Conservation (phyloP, 1,140 invertebrate species). For the Cotesia vestalis region DNA sequence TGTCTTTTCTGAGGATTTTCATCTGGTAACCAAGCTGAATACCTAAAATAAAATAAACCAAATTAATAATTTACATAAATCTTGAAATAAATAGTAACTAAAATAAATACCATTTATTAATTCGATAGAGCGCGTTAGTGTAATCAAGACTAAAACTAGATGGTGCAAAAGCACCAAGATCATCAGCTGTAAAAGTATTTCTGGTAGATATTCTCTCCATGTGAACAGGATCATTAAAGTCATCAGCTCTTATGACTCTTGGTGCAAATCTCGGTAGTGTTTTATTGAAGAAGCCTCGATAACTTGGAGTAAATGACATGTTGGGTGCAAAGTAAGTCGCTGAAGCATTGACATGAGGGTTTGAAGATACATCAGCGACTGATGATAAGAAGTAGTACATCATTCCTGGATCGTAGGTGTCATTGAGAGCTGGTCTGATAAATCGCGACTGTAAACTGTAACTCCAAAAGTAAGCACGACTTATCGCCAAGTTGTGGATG, state of each 20-base stretch:
- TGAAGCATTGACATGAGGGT: conserved; percentile 91
- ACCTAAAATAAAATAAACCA: conserved; percentile 63
- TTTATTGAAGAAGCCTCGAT: conserved; percentile 95
- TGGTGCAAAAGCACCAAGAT: conserved; percentile 82
- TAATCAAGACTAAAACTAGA: conserved; percentile 86
- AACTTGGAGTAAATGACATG: conserved; percentile 93
- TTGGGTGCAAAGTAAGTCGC: conserved; percentile 95
- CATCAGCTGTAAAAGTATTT: conserved; percentile 85
- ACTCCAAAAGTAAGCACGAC: conserved; percentile 94
- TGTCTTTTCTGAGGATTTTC: conserved; percentile 76
- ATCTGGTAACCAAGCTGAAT: conserved; percentile 88
- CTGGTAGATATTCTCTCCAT: conserved; percentile 89
- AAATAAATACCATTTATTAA: conserved; percentile 86
- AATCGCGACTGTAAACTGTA: conserved; percentile 93
- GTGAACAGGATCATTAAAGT: conserved; percentile 95
- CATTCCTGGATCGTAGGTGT: conserved; percentile 95
- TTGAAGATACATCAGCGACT: conserved; percentile 93
- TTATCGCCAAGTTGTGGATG: conserved; percentile 95
- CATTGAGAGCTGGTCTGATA: conserved; percentile 87
- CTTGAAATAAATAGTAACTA: conserved; percentile 5
- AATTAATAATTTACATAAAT: neutral
- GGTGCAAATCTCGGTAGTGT: conserved; percentile 96
- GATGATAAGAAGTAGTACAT: conserved; percentile 98
- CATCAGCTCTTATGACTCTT: conserved; percentile 87
- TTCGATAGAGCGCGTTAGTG: conserved; percentile 87